Conservation (phyloP, 2,797 vertebrate species). For the Poeciliopsis turneri region DNA sequence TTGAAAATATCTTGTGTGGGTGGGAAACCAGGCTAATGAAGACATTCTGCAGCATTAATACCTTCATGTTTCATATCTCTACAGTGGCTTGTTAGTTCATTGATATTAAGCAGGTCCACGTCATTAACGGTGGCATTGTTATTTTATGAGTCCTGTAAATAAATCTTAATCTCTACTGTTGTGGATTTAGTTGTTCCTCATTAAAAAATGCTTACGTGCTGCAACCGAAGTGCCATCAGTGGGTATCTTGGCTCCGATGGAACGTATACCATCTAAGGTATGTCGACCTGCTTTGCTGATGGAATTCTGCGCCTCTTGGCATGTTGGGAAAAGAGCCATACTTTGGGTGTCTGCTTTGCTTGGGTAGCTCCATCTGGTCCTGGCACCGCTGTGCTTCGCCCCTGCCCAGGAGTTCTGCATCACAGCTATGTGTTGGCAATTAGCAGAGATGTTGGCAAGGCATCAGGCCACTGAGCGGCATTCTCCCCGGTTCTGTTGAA, state of each 20-base stretch:
- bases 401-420: conserved; percentile 79
- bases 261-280: conserved; percentile 56
- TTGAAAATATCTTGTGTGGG: conserved; percentile 63
- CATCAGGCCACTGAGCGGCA: conserved; percentile 67
- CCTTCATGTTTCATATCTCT: conserved; percentile 30
- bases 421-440: conserved; percentile 80
- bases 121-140: conserved; percentile 52
- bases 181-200: conserved; percentile 45
- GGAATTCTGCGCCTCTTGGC: conserved; percentile 71
- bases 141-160: conserved; percentile 23
- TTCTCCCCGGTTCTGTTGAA: conserved; percentile 69
- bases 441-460: conserved; percentile 76
- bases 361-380: conserved; percentile 77
- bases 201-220: conserved; percentile 48
- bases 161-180: conserved; percentile 6
- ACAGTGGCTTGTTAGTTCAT: conserved; percentile 40
- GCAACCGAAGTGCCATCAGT: conserved; percentile 43
- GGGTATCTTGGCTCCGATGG: conserved; percentile 48
- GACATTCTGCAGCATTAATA: conserved; percentile 61
- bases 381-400: conserved; percentile 69
- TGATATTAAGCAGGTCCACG: conserved; percentile 38
- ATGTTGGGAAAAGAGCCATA: conserved; percentile 70
- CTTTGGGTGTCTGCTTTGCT: conserved; percentile 72
- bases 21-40: conserved; percentile 74
- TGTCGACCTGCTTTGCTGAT: conserved; percentile 53